Percentiles rank a stretch among this genome's conserved stretches.
Conservation (phyloP, 2,113 vertebrate species). For the Empidonax alnorum region DNA sequence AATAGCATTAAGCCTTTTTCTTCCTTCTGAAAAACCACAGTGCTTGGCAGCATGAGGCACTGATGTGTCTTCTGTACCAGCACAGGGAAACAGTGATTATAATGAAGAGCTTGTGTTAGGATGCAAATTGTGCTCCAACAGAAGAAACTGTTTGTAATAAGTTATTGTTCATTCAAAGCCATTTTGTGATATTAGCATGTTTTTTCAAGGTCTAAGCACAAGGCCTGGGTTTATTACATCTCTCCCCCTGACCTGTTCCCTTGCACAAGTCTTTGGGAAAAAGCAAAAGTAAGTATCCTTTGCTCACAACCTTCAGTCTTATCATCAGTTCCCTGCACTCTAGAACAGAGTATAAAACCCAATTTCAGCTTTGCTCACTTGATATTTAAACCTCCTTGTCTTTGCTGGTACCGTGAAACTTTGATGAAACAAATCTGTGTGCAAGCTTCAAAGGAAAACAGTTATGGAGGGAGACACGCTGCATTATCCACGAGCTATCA, state of each 20-base stretch:
- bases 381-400: not conserved
- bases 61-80: not conserved
- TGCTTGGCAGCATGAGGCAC: not conserved
- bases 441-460: not conserved
- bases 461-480: not conserved
- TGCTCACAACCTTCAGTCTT: not conserved
- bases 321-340: not conserved
- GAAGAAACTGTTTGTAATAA: not conserved
- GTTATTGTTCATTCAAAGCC: not conserved
- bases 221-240: not conserved
- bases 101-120: not conserved
- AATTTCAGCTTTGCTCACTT: not conserved
- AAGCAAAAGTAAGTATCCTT: not conserved
- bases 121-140: not conserved
- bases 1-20: constrained; percentile 56
- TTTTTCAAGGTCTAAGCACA: not conserved
- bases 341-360: not conserved
- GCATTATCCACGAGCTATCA: not conserved
- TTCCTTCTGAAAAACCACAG: constrained; percentile 58
- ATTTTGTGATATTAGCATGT: not conserved
- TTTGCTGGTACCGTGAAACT: not conserved
- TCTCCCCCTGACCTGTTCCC: rapidly evolving
- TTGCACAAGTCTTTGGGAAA: not conserved
- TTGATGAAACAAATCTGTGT: not conserved
- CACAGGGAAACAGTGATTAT: not conserved